Evolutionary conservation across 2,113 vertebrate genomes (phyloP).

Genomic region (Propithecus coquereli): DNA sequence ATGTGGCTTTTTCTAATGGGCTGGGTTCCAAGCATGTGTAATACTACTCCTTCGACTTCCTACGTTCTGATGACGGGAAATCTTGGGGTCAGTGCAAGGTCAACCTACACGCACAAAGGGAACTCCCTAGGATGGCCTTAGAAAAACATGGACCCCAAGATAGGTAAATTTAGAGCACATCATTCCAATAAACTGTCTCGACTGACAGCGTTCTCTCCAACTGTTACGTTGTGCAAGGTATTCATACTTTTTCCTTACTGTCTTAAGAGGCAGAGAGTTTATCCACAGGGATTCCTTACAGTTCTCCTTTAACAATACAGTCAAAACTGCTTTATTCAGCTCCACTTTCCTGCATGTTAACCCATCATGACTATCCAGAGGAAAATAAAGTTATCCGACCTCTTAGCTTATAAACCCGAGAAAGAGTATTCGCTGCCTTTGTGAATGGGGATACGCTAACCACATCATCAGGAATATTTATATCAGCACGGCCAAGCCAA

Average conservation of each 20-base stretch:
- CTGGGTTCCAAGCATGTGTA: constrained; percentile 32
- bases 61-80: constrained; percentile 3
- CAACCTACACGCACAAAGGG: background rate
- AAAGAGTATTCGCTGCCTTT: background rate
- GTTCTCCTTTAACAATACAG: background rate
- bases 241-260: background rate
- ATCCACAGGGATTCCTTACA: constrained; percentile 19
- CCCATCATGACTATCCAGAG: background rate
- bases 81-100: constrained; percentile 54
- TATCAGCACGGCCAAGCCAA: background rate
- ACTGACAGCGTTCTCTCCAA: background rate
- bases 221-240: background rate
- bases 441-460: constrained; percentile 51
- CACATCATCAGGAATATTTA: constrained; percentile 48
- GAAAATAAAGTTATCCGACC: constrained; percentile 52
- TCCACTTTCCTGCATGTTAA: constrained; percentile 6
- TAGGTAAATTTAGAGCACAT: background rate
- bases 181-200: background rate
- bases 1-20: constrained; percentile 11
- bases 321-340: background rate
- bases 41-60: constrained; percentile 37
- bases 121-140: background rate
- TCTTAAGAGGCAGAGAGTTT: background rate
- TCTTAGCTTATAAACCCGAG: constrained; percentile 57
- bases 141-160: background rate